Evolutionary conservation across 2,888 invertebrate genomes (phyloP).

Genomic region (Drosophila hamatofila): DNA sequence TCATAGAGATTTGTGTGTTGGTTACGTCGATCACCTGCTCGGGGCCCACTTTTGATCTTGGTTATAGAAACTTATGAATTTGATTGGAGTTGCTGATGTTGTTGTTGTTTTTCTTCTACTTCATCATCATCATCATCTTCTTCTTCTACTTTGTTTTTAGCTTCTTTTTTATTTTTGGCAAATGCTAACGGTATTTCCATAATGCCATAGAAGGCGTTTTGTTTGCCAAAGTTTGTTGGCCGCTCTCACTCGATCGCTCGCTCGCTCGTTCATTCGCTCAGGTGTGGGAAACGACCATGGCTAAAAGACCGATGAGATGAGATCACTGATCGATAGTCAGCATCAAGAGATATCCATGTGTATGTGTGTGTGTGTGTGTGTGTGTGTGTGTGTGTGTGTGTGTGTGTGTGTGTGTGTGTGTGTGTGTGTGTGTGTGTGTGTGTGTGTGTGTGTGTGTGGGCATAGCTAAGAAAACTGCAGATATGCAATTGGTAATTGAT

Average conservation of each 20-base stretch:
- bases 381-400: constrained; percentile 15
- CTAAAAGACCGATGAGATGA: constrained; percentile 56
- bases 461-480: constrained; percentile 17
- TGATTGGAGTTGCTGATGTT: constrained; percentile 36
- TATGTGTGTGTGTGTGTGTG: not conserved
- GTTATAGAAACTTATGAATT: constrained; percentile 44
- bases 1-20: constrained; percentile 17
- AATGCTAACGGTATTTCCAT: constrained; percentile 70
- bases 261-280: constrained; percentile 1
- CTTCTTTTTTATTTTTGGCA: constrained; percentile 14
- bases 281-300: constrained; percentile 59
- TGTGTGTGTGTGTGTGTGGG: constrained; percentile 15
- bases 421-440: not conserved
- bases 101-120: no score
- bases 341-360: not conserved
- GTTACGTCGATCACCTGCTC: constrained; percentile 54
- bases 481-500: constrained; percentile 39
- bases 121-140: not conserved
- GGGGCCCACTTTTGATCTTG: constrained; percentile 54
- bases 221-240: constrained; percentile 58
- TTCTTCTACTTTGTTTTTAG: not conserved
- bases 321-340: constrained; percentile 54
- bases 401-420: constrained; percentile 9
- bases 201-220: constrained; percentile 63
- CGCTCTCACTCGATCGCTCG: constrained; percentile 19